Evolutionary conservation across 2,113 vertebrate genomes (phyloP), one percentile per base, ranked within the genome.

Genomic region (Neogobius melanostomus): DNA sequence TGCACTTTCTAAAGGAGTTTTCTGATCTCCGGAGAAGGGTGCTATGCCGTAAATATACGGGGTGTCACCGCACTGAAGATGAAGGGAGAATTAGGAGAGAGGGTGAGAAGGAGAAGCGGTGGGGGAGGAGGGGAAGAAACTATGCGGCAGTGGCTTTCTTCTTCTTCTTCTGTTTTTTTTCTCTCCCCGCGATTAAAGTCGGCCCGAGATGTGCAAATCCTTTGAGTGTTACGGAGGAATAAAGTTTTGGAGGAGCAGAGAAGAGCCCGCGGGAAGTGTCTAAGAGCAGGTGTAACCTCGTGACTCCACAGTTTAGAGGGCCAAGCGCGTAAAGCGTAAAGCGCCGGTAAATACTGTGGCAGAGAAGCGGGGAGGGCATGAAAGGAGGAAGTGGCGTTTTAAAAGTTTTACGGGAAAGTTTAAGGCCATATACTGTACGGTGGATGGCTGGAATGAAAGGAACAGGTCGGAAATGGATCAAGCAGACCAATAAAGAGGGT

Each of bases 31-130:
- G 73, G 83, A 88, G 82, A 90, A 88, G 85, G 88, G 75, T 81
- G 76, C 85, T 85, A 83, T 72, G 86, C 88, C 84, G 79, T 91
- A 93, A 94, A 93, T 93, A 93, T 91, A 91, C 89, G 86, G 82
- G 52, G 84, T 88, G 89, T 90, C 90, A 84, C 86, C 83, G 86
- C 82, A 79, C 82, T 92, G 90, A 91, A 91, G 88, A 91, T 91
- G 85, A 91, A 91, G 86, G 82, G 84, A 76, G 71, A 68, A 80
- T 82, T 86, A 81, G 82, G 73, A 80, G 86, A 86, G 66, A 79
- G 76, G 17, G 21, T 11, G 17, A 16, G 56, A 28, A 71, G 78
- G 85, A 86, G 66, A 79, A 73, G 4, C 17, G 17, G 75, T 82
- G 71, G 75, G 81, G 62, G 74, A 80, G 76, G 17, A 11, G 21